Conservation (phyloP, 2,888 invertebrate genomes). For the Nymphalis urticae region DNA sequence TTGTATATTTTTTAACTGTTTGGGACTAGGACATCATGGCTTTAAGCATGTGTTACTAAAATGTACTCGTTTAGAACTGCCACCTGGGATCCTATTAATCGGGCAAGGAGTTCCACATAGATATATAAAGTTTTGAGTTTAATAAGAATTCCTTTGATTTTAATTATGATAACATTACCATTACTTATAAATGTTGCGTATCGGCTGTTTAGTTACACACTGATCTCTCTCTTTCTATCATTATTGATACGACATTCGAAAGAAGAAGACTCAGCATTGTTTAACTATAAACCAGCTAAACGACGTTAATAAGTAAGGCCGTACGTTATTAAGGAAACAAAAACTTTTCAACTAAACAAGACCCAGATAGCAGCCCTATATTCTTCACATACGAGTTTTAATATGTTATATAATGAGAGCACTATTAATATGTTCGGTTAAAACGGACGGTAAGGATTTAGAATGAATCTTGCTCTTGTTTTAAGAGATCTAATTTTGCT, state of each 20-base stretch:
- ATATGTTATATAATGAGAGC: background rate
- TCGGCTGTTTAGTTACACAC: no score
- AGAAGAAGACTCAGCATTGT: no score
- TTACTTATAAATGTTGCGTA: no score
- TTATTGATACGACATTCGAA: no score
- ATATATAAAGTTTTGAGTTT: background rate
- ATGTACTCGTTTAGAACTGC: slow-evolving; percentile 9
- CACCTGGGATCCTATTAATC: background rate
- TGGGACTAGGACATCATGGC: slow-evolving; percentile 42
- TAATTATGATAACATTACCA: background rate
- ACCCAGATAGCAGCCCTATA: background rate
- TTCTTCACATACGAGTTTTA: background rate
- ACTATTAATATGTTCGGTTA: slow-evolving; percentile 22
- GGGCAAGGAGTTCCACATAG: background rate
- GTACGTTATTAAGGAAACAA: background rate
- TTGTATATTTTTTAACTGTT: slow-evolving; percentile 33
- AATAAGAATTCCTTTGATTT: background rate
- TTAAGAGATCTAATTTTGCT: slow-evolving; percentile 26
- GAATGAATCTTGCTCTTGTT: slow-evolving; percentile 40
- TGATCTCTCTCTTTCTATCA: no score
- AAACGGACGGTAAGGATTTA: slow-evolving; percentile 61
- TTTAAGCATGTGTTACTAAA: slow-evolving; percentile 46
- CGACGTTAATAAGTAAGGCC: no score
- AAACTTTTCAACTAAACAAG: no score
- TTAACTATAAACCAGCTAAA: no score